phyloP scores from a whole-genome alignment of 2,113 vertebrate genomes.

The Ameiurus melas region DNA sequence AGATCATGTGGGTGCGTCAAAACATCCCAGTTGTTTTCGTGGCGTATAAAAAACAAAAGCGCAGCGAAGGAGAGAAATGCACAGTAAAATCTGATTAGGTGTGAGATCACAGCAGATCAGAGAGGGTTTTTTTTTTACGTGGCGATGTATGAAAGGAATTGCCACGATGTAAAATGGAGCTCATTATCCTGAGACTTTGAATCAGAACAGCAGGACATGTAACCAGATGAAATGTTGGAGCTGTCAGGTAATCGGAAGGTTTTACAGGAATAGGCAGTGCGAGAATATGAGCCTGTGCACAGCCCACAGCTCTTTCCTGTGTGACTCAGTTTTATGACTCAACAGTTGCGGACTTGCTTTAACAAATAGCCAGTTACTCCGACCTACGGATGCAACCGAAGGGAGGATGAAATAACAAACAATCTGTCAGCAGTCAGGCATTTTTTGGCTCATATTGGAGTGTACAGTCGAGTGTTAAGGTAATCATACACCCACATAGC shows the following conservation, averaged over 20 bases:
- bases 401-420: slow-evolving; percentile 42
- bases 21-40: slow-evolving; percentile 38
- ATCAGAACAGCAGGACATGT: slow-evolving; percentile 37
- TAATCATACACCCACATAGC: slow-evolving; percentile 38
- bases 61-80: slow-evolving; percentile 23
- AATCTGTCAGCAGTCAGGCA: slow-evolving; percentile 37
- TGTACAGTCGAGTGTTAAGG: slow-evolving; percentile 35
- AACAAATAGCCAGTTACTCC: slow-evolving; percentile 42
- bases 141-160: slow-evolving; percentile 29
- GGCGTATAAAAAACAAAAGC: slow-evolving; percentile 3
- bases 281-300: slow-evolving; percentile 36
- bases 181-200: slow-evolving; percentile 28
- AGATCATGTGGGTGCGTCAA: slow-evolving; percentile 42
- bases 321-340: slow-evolving; percentile 47
- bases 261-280: slow-evolving; percentile 45
- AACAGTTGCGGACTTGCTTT: slow-evolving; percentile 18
- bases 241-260: slow-evolving; percentile 42
- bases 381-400: slow-evolving; percentile 35
- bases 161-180: slow-evolving; percentile 23
- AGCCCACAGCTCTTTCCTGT: slow-evolving; percentile 23
- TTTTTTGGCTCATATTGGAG: slow-evolving; percentile 27
- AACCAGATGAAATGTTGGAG: slow-evolving; percentile 36
- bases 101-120: slow-evolving; percentile 44
- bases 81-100: slow-evolving; percentile 39
- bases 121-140: slow-evolving; percentile 19